A percentile compares a stretch with the other conserved stretches of the same genome.
Evolutionary conservation across 2,797 vertebrate genomes (phyloP).

Genomic region (Mormyrus proboscirostris): DNA sequence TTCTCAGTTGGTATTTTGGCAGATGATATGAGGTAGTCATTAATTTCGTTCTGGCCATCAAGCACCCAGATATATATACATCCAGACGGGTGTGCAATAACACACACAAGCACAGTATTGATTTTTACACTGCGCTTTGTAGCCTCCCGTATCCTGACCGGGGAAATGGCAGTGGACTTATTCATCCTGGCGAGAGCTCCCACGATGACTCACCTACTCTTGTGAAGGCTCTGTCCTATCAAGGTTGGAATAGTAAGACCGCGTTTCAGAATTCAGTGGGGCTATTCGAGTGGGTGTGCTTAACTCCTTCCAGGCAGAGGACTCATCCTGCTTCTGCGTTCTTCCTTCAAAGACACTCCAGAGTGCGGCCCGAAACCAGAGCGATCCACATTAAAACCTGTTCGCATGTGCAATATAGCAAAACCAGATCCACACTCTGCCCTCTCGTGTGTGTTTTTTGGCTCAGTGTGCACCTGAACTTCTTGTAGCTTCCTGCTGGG

Average conservation of each 20-base stretch:
- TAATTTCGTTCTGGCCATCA: neutral
- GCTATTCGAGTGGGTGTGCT: constrained; percentile 21
- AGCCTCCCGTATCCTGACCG: neutral
- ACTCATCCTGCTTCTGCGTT: neutral
- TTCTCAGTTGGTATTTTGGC: neutral
- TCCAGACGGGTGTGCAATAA: neutral
- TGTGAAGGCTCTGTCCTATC: constrained; percentile 41
- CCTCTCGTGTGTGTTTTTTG: neutral
- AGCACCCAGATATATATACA: neutral
- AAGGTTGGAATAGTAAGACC: constrained; percentile 23
- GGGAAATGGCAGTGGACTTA: constrained; percentile 49
- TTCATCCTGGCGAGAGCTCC: constrained; percentile 52
- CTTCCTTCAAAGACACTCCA: neutral
- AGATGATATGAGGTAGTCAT: neutral
- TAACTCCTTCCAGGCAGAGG: constrained; percentile 12
- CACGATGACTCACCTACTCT: constrained; percentile 50
- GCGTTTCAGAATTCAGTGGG: constrained; percentile 17
- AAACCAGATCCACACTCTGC: neutral
- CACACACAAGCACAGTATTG: neutral
- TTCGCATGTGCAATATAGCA: neutral
- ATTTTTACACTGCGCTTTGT: constrained; percentile 9
- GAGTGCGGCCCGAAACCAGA: neutral
- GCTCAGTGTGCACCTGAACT: neutral
- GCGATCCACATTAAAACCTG: neutral
- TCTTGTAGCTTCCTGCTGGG: constrained; percentile 5